phyloP scores from a whole-genome alignment of 2,888 invertebrate genomes.

The Mimachlamys varia region DNA sequence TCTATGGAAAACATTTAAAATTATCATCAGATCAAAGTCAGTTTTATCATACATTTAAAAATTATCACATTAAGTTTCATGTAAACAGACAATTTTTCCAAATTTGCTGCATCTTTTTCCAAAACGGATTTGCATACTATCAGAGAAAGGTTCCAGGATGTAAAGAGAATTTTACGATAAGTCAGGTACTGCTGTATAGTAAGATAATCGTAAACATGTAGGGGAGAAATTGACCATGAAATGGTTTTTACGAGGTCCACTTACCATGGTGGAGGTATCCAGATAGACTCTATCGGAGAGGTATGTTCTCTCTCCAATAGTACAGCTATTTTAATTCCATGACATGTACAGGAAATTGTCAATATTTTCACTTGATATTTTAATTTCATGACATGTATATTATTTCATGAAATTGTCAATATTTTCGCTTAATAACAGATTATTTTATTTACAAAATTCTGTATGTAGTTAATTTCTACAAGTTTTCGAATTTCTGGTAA shows the following conservation, averaged over 20 bases:
- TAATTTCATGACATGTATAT: too few species aligned
- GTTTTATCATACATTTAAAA: not conserved
- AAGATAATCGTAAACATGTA: not conserved
- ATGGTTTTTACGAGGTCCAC: slow-evolving; percentile 14
- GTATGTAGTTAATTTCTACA: too few species aligned
- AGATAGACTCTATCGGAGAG: not conserved
- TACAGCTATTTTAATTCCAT: not conserved
- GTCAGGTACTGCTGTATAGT: not conserved
- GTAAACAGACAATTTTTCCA: slow-evolving; percentile 5
- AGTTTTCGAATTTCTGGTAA: too few species aligned
- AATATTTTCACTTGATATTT: too few species aligned
- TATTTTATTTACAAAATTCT: too few species aligned
- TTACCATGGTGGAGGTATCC: not conserved
- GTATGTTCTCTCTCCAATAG: not conserved
- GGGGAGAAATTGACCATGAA: not conserved
- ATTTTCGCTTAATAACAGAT: too few species aligned
- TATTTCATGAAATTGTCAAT: too few species aligned
- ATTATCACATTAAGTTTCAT: not conserved
- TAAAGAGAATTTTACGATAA: not conserved
- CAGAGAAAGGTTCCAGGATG: not conserved
- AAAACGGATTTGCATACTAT: not conserved
- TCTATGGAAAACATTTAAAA: not conserved
- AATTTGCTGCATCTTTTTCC: not conserved
- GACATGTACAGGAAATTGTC: too few species aligned
- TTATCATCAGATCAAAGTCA: not conserved